These are phyloP conservation scores for Sebastes nivosus DNA, from an alignment of 2,797 vertebrate species.

Conservation along the genomic window DNA sequence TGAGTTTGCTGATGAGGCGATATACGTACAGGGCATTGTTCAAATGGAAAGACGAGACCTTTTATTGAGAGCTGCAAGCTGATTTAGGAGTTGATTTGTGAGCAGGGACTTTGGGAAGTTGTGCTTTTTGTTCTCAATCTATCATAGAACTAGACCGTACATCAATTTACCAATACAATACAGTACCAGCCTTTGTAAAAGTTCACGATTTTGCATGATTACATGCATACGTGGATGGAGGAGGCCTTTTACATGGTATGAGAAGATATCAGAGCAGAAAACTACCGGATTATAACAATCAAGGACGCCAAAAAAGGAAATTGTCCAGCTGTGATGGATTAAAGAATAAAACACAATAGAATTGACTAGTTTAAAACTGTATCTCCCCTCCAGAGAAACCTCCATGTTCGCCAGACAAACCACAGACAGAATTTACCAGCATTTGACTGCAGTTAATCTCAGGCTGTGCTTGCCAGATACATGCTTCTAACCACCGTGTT, in stretches of 20 bases:
- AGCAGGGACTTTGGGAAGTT: background rate
- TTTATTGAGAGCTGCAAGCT: background rate
- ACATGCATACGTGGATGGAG: background rate
- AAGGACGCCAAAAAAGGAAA: background rate
- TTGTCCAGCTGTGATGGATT: slow-evolving; percentile 5
- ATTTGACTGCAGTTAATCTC: slow-evolving; percentile 23
- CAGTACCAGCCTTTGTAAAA: background rate
- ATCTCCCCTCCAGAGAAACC: background rate
- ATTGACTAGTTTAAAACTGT: background rate
- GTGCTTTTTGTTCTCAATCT: background rate
- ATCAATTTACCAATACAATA: background rate
- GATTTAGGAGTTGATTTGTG: background rate
- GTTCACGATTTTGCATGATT: background rate
- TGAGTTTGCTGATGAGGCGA: slow-evolving; percentile 3
- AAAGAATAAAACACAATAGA: background rate
- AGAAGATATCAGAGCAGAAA: background rate
- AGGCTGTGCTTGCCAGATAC: slow-evolving; percentile 24
- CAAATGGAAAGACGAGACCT: background rate
- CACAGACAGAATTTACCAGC: slow-evolving; percentile 20
- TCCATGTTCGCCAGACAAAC: slow-evolving; percentile 18
- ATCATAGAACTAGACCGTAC: background rate
- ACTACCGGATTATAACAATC: background rate
- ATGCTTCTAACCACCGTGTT: slow-evolving; percentile 1
- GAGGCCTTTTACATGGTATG: background rate
- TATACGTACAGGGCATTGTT: background rate